These are phyloP conservation scores for Champsocephalus esox DNA, from an alignment of 2,797 vertebrate species.

Conservation along the genomic window DNA sequence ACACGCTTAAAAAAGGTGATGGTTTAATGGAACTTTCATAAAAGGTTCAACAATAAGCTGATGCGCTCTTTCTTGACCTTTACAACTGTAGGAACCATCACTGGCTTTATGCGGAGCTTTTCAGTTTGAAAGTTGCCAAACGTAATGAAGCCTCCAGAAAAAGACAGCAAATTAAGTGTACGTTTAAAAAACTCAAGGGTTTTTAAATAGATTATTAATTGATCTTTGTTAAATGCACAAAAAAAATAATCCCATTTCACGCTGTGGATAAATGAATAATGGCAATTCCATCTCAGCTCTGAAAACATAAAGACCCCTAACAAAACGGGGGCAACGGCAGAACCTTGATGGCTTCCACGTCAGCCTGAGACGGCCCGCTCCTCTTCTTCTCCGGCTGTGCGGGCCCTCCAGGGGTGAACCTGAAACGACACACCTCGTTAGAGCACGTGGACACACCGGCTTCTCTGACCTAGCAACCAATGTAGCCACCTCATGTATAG, in stretches of 20 bases:
- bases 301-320: background rate
- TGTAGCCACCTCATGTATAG: constrained; percentile 94
- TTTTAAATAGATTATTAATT: no score
- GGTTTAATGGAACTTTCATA: background rate
- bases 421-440: constrained; percentile 60
- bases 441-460: constrained; percentile 39
- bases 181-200: no score
- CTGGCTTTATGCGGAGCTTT: background rate
- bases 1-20: background rate
- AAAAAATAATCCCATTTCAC: background rate
- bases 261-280: background rate
- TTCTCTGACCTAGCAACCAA: constrained; percentile 87
- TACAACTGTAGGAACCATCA: no score
- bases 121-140: background rate
- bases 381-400: constrained; percentile 92
- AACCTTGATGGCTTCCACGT: constrained; percentile 97
- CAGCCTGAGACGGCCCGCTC: constrained; percentile 90
- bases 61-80: background rate
- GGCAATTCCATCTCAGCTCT: background rate
- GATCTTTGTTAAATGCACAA: no score
- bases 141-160: no score
- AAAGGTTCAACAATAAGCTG: background rate
- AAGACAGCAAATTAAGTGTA: no score
- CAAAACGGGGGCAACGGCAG: background rate
- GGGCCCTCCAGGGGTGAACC: constrained; percentile 92